Conservation (phyloP, 2,797 vertebrate genomes). For the Sebastes hubbsi region DNA sequence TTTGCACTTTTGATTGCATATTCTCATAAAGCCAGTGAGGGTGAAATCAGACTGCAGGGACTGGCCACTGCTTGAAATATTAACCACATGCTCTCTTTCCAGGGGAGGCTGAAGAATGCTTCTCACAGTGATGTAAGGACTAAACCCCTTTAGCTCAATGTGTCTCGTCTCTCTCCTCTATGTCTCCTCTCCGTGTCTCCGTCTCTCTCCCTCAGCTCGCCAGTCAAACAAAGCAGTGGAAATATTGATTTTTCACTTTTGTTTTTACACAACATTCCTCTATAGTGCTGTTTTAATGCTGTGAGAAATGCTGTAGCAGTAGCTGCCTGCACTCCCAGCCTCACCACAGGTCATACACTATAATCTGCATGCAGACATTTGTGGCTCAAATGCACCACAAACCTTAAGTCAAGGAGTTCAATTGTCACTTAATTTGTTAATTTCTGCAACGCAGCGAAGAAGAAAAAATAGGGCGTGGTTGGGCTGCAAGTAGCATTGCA, state of each 20-base stretch:
- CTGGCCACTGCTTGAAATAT: slow-evolving; percentile 74
- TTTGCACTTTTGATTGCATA: slow-evolving; percentile 14
- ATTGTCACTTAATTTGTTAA: neutral
- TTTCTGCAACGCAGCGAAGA: neutral
- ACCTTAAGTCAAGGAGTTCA: neutral
- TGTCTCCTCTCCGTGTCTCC: slow-evolving; percentile 69
- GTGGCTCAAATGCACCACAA: neutral
- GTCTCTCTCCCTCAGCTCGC: slow-evolving; percentile 72
- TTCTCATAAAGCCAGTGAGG: slow-evolving; percentile 28
- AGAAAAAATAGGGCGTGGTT: neutral
- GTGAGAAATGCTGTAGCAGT: slow-evolving; percentile 21
- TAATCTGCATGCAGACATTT: slow-evolving; percentile 1
- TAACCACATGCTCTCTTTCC: slow-evolving; percentile 90
- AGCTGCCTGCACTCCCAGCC: slow-evolving; percentile 19
- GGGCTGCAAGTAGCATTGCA: neutral
- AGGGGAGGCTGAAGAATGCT: slow-evolving; percentile 99
- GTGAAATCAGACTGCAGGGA: slow-evolving; percentile 56
- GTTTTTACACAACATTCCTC: slow-evolving; percentile 47
- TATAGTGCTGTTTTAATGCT: slow-evolving; percentile 36
- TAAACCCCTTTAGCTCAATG: slow-evolving; percentile 84
- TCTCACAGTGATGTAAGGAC: slow-evolving; percentile 99
- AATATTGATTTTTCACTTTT: slow-evolving; percentile 62
- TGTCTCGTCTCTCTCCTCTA: slow-evolving; percentile 82
- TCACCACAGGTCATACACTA: slow-evolving; percentile 1
- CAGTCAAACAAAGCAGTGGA: slow-evolving; percentile 74